phyloP scores from a whole-genome alignment of 2,113 vertebrate genomes.

The Sapayoa aenigma region DNA sequence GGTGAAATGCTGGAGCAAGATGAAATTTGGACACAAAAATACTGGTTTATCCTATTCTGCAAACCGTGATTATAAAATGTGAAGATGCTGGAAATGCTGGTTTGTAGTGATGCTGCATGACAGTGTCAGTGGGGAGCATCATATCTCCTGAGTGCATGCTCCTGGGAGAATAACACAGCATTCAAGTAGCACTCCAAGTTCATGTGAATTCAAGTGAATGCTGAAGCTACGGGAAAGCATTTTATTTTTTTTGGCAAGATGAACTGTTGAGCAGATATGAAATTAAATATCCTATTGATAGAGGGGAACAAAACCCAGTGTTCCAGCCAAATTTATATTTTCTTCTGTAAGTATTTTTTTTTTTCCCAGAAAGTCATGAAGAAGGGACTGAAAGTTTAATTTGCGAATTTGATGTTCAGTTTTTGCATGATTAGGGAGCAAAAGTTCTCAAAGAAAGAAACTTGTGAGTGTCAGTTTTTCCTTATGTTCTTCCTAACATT shows the following conservation, averaged over 20 bases:
- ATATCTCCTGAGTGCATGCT: not conserved
- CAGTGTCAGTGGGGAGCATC: rapidly evolving
- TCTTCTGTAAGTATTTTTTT: not conserved
- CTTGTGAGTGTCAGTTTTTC: not conserved
- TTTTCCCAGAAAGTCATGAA: not conserved
- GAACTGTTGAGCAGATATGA: not conserved
- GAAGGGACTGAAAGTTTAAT: not conserved
- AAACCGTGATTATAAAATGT: not conserved
- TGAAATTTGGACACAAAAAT: not conserved
- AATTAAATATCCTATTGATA: not conserved
- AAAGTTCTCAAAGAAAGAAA: not conserved
- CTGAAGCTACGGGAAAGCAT: not conserved
- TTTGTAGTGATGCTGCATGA: not conserved
- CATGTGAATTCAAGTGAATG: not conserved
- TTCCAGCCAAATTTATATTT: not conserved
- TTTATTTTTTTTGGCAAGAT: not conserved
- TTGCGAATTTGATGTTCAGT: not conserved
- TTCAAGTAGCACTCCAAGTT: not conserved
- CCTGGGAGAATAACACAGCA: not conserved
- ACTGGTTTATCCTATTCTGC: not conserved
- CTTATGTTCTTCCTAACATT: not conserved
- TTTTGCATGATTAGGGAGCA: not conserved
- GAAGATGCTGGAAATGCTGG: not conserved
- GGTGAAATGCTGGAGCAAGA: not conserved
- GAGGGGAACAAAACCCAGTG: not conserved